These are phyloP conservation scores for Oryzias melastigma DNA, from an alignment of 2,113 vertebrate species.

Conservation along the genomic window DNA sequence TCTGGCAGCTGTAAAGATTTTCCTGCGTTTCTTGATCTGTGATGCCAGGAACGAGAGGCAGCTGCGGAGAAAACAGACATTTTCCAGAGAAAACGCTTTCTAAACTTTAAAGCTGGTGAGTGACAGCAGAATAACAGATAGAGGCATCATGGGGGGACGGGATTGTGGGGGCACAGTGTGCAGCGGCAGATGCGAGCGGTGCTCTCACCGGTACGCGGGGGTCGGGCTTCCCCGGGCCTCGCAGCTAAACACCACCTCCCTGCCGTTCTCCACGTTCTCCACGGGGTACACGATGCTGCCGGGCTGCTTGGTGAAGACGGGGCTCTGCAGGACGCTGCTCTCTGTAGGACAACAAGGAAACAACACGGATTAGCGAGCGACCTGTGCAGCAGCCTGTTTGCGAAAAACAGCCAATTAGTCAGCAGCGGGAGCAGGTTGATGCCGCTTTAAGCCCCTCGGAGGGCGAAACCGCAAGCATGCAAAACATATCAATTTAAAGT, in stretches of 20 bases:
- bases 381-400: slow-evolving; percentile 29
- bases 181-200: background rate
- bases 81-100: background rate
- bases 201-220: slow-evolving; percentile 84
- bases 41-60: background rate
- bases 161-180: background rate
- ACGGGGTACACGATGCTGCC: slow-evolving; percentile 88
- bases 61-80: background rate
- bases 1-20: too few relatives aligned
- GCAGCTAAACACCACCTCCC: slow-evolving; percentile 90
- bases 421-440: slow-evolving; percentile 35
- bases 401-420: slow-evolving; percentile 61
- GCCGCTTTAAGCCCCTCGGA: slow-evolving; percentile 44
- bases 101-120: background rate
- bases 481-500: slow-evolving; percentile 69
- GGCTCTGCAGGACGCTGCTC: slow-evolving; percentile 83
- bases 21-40: background rate
- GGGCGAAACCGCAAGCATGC: slow-evolving; percentile 63
- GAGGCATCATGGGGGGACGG: background rate
- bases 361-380: slow-evolving; percentile 30
- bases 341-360: slow-evolving; percentile 72
- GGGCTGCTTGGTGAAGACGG: slow-evolving; percentile 90
- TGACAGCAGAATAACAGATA: slow-evolving; percentile 1
- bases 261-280: slow-evolving; percentile 89
- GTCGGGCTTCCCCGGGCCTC: slow-evolving; percentile 89